phyloP scores from a whole-genome alignment of 35 echinoderm and acorn worm species.

The Eucidaris tribuloides region DNA sequence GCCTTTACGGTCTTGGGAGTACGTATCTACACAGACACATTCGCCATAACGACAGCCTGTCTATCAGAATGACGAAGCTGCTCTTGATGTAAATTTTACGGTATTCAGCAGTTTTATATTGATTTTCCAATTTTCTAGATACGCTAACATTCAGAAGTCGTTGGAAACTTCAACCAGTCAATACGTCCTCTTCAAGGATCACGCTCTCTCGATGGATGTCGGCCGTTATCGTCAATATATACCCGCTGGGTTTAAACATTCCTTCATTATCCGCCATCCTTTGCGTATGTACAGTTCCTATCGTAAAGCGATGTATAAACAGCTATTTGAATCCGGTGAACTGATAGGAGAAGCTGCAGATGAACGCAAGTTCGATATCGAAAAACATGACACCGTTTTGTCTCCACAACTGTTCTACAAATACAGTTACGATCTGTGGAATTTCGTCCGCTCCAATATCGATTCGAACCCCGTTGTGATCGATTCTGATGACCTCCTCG shows the following conservation, averaged over 20 bases:
- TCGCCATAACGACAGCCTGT: too few relatives aligned
- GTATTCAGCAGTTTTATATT: too few relatives aligned
- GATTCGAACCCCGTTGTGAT: neutral
- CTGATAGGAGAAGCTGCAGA: neutral
- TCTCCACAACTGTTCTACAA: neutral
- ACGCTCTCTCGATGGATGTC: neutral
- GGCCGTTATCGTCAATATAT: neutral
- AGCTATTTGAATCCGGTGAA: neutral
- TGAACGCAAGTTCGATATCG: neutral
- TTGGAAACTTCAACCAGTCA: neutral
- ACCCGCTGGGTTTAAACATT: neutral
- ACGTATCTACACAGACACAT: too few relatives aligned
- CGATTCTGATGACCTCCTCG: neutral
- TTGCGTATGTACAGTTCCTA: neutral
- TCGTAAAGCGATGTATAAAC: constrained; percentile 1
- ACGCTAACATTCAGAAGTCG: too few relatives aligned
- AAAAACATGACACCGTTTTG: neutral
- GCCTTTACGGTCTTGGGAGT: too few relatives aligned
- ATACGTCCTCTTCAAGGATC: neutral
- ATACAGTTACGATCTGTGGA: neutral
- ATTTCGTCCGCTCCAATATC: neutral
- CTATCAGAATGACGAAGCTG: too few relatives aligned
- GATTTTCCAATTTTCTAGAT: too few relatives aligned
- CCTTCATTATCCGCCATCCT: constrained; percentile 2
- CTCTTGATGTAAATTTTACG: too few relatives aligned